A percentile compares a stretch with the other conserved stretches of the same genome.
phyloP scores from a whole-genome alignment of 2,888 invertebrate species.

The Mesochorus sp. region DNA sequence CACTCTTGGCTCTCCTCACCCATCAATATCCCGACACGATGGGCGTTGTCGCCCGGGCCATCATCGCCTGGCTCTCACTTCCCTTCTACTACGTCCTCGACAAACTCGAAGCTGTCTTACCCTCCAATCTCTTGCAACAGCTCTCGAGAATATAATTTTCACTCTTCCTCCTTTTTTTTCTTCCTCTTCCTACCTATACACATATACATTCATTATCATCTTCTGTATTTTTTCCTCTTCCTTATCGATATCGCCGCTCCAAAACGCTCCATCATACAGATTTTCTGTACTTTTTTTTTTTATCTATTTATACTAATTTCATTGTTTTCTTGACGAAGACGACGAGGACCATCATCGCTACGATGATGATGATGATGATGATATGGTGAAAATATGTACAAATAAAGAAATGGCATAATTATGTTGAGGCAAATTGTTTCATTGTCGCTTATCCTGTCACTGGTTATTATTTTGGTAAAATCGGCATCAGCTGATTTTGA shows the following conservation, averaged over 20 bases:
- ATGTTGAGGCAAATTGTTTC: conserved; percentile 34
- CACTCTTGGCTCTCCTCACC: conserved; percentile 92
- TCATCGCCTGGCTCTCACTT: conserved; percentile 90
- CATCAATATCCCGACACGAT: conserved; percentile 96
- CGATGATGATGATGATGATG: conserved; percentile 48
- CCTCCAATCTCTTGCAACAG: conserved; percentile 91
- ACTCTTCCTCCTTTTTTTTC: too few species aligned
- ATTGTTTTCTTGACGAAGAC: conserved; percentile 35
- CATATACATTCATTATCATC: conserved; percentile 65
- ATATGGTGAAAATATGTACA: conserved; percentile 49
- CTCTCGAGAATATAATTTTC: conserved; percentile 86
- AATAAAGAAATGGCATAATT: conserved; percentile 58
- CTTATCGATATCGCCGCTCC: conserved; percentile 69
- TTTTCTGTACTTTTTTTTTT: too few species aligned
- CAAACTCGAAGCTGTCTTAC: conserved; percentile 90
- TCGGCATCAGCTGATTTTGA: too few species aligned
- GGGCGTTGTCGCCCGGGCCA: conserved; percentile 91
- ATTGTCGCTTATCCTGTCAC: not conserved
- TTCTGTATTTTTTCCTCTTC: conserved; percentile 6
- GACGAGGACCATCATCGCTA: conserved; percentile 19
- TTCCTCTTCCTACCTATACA: conserved; percentile 40
- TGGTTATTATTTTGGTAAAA: too few species aligned
- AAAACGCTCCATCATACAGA: conserved; percentile 72
- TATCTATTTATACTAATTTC: conserved; percentile 43
- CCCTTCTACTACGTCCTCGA: conserved; percentile 92